Evolutionary conservation across 2,113 vertebrate species (phyloP).

Genomic region (Gymnocephalus cernua): DNA sequence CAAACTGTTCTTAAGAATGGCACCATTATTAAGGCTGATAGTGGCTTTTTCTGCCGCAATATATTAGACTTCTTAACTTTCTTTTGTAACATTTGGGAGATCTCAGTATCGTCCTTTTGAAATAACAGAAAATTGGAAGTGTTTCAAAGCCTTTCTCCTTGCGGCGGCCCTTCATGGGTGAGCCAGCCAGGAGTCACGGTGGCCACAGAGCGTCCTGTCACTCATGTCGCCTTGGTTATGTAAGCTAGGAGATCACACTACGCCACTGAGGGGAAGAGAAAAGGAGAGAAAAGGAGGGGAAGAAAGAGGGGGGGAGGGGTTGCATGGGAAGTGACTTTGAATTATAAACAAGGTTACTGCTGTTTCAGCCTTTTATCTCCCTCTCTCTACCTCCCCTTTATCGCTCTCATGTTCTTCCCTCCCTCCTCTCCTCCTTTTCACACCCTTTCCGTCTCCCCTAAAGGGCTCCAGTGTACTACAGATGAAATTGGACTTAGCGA

Average conservation of each 20-base stretch:
- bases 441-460: slow-evolving; percentile 16
- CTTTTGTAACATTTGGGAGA: neutral
- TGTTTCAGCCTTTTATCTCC: slow-evolving; percentile 45
- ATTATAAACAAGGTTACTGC: slow-evolving; percentile 60
- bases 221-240: slow-evolving; percentile 57
- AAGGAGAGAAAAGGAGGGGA: slow-evolving; percentile 21
- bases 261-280: slow-evolving; percentile 16
- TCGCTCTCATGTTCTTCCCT: neutral
- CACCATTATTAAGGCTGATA: neutral
- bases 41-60: neutral
- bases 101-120: slow-evolving; percentile 3
- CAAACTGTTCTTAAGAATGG: neutral
- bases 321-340: slow-evolving; percentile 52
- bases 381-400: neutral
- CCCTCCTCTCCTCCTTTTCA: slow-evolving; percentile 17
- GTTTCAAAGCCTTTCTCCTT: slow-evolving; percentile 37
- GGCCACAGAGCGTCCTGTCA: slow-evolving; percentile 39
- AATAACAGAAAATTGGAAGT: slow-evolving; percentile 17
- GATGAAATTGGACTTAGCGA: slow-evolving; percentile 41
- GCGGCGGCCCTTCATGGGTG: slow-evolving; percentile 37
- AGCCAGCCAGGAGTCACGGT: slow-evolving; percentile 46
- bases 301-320: neutral
- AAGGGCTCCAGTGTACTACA: slow-evolving; percentile 5
- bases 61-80: neutral
- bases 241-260: slow-evolving; percentile 52